Conservation (phyloP, 2,888 invertebrate species). For the Mythimna pallens region DNA sequence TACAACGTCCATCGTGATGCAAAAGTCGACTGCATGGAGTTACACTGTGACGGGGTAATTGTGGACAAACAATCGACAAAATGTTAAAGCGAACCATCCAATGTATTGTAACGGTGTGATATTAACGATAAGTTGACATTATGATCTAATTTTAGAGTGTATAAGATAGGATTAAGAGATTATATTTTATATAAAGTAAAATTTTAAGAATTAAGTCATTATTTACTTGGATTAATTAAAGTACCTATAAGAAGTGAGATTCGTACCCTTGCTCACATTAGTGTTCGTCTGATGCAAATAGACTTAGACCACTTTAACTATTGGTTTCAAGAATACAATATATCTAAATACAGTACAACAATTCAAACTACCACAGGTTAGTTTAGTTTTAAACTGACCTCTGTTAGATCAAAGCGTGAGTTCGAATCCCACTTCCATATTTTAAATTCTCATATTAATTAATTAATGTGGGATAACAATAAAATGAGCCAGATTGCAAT, state of each 20-base stretch:
- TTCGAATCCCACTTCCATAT: too few relatives aligned
- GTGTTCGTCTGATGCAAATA: too few relatives aligned
- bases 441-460: too few relatives aligned
- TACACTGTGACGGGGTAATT: slow-evolving; percentile 32
- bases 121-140: slow-evolving; percentile 66
- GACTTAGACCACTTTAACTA: too few relatives aligned
- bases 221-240: slow-evolving; percentile 18
- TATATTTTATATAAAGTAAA: slow-evolving; percentile 23
- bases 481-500: slow-evolving; percentile 17
- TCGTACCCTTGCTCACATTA: too few relatives aligned
- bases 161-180: slow-evolving; percentile 41
- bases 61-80: slow-evolving; percentile 22
- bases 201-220: background rate
- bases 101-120: slow-evolving; percentile 69
- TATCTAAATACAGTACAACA: too few relatives aligned
- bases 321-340: too few relatives aligned
- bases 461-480: background rate
- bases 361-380: too few relatives aligned
- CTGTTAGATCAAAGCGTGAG: too few relatives aligned
- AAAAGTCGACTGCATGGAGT: slow-evolving; percentile 36
- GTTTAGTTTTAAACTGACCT: too few relatives aligned
- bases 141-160: slow-evolving; percentile 48
- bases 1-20: background rate
- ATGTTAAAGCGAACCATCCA: slow-evolving; percentile 24
- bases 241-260: background rate